A percentile compares a stretch with the other conserved stretches of the same genome.
These are phyloP conservation scores for Epinephelus malabaricus DNA, from an alignment of 2,797 vertebrate genomes.

Conservation along the genomic window DNA sequence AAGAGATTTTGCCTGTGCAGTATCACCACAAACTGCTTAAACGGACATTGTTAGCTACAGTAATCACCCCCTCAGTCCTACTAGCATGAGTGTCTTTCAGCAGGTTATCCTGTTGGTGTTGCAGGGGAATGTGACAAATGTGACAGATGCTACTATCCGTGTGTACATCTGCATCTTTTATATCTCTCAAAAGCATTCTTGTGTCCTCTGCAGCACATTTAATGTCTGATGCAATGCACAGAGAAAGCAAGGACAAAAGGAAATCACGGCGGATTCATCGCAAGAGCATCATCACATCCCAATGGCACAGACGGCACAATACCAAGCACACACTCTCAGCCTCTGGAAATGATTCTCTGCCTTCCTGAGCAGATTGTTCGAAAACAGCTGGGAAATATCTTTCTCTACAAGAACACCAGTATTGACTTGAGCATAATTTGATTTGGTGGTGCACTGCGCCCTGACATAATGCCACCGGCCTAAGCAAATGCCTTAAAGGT, in stretches of 20 bases:
- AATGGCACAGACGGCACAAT: slow-evolving; percentile 9
- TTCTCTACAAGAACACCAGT: slow-evolving; percentile 15
- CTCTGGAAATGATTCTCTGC: slow-evolving; percentile 6
- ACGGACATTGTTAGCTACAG: not conserved
- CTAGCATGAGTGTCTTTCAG: not conserved
- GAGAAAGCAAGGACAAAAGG: slow-evolving; percentile 9
- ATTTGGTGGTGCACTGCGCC: slow-evolving; percentile 24
- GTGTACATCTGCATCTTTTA: slow-evolving; percentile 7
- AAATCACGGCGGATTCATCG: slow-evolving; percentile 7
- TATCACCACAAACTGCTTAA: slow-evolving; percentile 14
- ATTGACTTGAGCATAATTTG: slow-evolving; percentile 38
- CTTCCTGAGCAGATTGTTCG: slow-evolving; percentile 3
- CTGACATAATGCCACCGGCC: slow-evolving; percentile 25
- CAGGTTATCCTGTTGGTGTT: slow-evolving; percentile 12
- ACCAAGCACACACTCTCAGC: slow-evolving; percentile 11
- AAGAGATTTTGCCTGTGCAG: not conserved
- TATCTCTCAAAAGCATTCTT: slow-evolving; percentile 8
- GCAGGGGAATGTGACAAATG: not conserved
- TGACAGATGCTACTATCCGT: not conserved
- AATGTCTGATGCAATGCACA: slow-evolving; percentile 23
- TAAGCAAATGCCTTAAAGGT: slow-evolving; percentile 34
- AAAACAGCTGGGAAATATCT: slow-evolving; percentile 13
- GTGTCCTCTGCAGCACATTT: slow-evolving; percentile 5
- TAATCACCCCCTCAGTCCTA: slow-evolving; percentile 7
- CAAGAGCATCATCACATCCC: not conserved